A percentile compares a stretch with the other conserved stretches of the same genome.
Evolutionary conservation across 2,888 invertebrate species (phyloP).

Genomic region (Spisula subtruncata): DNA sequence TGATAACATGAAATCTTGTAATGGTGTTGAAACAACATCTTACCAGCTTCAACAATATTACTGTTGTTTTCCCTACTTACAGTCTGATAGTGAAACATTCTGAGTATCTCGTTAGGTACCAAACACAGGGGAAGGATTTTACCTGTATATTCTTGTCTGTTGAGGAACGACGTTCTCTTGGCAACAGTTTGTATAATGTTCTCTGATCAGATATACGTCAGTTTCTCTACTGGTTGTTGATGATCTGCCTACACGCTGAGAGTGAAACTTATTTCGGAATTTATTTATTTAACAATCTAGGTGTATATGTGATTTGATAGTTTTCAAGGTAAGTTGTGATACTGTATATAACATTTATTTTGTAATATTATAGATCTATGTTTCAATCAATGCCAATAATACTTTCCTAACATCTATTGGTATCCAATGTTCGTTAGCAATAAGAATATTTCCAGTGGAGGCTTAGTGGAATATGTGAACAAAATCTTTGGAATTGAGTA

Average conservation of each 20-base stretch:
- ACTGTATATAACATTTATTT: neutral
- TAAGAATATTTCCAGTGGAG: too few relatives aligned
- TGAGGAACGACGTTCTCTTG: neutral
- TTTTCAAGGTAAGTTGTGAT: conserved; percentile 4
- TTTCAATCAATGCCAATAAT: too few relatives aligned
- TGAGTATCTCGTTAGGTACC: neutral
- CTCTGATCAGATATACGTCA: neutral
- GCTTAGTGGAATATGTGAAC: too few relatives aligned
- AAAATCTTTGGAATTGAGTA: too few relatives aligned
- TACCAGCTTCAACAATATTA: neutral
- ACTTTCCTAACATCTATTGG: too few relatives aligned
- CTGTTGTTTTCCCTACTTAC: neutral
- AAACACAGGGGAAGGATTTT: neutral
- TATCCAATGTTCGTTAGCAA: too few relatives aligned
- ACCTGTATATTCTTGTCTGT: conserved; percentile 2
- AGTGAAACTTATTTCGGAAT: conserved; percentile 21
- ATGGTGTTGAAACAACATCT: neutral
- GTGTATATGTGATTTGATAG: neutral
- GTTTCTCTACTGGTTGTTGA: neutral
- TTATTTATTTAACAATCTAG: neutral
- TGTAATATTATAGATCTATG: neutral
- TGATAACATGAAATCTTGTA: neutral
- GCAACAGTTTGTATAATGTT: neutral
- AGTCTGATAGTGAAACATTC: neutral
- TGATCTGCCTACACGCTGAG: neutral